Base-by-base conservation (phyloP, 2,113 vertebrate genomes). In the Butorides virescens region DNA sequence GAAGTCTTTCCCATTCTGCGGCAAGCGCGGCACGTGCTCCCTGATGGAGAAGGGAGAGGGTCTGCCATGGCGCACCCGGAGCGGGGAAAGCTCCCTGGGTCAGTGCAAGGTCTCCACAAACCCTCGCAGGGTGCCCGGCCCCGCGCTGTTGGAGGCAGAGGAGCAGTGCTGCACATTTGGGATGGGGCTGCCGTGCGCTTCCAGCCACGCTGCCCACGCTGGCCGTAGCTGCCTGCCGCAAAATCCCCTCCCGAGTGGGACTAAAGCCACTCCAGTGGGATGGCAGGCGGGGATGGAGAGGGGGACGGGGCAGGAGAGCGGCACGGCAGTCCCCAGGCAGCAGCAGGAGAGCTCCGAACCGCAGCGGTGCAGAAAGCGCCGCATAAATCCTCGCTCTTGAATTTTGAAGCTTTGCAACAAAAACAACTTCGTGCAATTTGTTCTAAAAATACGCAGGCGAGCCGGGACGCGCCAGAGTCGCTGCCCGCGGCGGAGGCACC, bases 361-460 rank as follows among this genome's bases (percentile, higher is more conserved):
- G 19, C 55, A n/a, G 34, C 10, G n/a, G 92, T 46, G 10, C 80
- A 68, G 91, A 86, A 79, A 93, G 72, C 12, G 3, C 88, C 13
- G 23, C 73, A 26, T 55, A 84, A 52, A 79, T 22, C 90, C 91
- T 91, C 6, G 3, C 75, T 66, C 91, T 62, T 6, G 3, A 72
- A 61, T 86, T 39, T 52, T 14, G 81, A 29, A 96, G 94, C 95
- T 75, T 79, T 94, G 77, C 87, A 97, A 97, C 94, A 90, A 78
- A 96, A 96, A 88, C 91, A 93, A 53, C 85, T 88, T 11, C 36
- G 15, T 47, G 56, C 66, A 56, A 73, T 94, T 87, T 92, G 94
- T 87, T 97, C 96, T 81, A 96, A 97, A 96, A 98, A 96, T 93
- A 95, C 23, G 3, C 80, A 15, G 82, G 96, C 97, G 67, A 56